Evolutionary conservation across 2,113 vertebrate species (phyloP).

Genomic region (Podocnemis expansa): DNA sequence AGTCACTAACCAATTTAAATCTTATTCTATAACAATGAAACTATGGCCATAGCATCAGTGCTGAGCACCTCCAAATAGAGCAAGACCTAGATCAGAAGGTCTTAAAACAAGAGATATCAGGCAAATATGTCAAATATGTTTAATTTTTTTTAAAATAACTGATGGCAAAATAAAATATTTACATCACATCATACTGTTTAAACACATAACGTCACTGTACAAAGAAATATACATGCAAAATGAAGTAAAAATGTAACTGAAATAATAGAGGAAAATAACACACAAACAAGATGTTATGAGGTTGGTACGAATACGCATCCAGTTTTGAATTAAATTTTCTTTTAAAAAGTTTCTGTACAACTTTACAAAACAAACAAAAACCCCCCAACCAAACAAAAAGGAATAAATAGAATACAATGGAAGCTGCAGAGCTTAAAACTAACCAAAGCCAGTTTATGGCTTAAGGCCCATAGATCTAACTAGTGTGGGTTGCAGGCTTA

Average conservation of each 20-base stretch:
- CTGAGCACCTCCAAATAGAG: slow-evolving; percentile 31
- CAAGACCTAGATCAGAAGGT: slow-evolving; percentile 14
- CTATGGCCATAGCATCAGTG: background rate
- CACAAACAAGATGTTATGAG: slow-evolving; percentile 82
- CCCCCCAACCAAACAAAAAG: slow-evolving; percentile 51
- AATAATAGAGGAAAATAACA: slow-evolving; percentile 85
- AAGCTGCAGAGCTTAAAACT: slow-evolving; percentile 76
- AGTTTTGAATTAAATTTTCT: slow-evolving; percentile 81
- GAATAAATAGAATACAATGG: slow-evolving; percentile 84
- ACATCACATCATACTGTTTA: slow-evolving; percentile 93
- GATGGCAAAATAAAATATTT: slow-evolving; percentile 97
- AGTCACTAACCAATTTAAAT: slow-evolving; percentile 38
- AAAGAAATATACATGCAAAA: slow-evolving; percentile 99
- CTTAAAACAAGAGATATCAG: slow-evolving; percentile 73
- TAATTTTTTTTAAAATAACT: slow-evolving; percentile 94
- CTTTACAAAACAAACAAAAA: slow-evolving; percentile 88
- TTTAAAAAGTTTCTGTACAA: slow-evolving; percentile 91
- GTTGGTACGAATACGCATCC: slow-evolving; percentile 86
- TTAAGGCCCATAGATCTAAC: slow-evolving; percentile 70
- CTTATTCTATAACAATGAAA: background rate
- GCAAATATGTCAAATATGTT: slow-evolving; percentile 88
- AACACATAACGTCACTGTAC: slow-evolving; percentile 93
- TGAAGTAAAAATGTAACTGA: slow-evolving; percentile 87
- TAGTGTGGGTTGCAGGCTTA: slow-evolving; percentile 55
- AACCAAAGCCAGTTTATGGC: slow-evolving; percentile 70